Evolutionary conservation across 2,113 vertebrate genomes (phyloP).

Genomic region (Pyxicephalus adspersus): DNA sequence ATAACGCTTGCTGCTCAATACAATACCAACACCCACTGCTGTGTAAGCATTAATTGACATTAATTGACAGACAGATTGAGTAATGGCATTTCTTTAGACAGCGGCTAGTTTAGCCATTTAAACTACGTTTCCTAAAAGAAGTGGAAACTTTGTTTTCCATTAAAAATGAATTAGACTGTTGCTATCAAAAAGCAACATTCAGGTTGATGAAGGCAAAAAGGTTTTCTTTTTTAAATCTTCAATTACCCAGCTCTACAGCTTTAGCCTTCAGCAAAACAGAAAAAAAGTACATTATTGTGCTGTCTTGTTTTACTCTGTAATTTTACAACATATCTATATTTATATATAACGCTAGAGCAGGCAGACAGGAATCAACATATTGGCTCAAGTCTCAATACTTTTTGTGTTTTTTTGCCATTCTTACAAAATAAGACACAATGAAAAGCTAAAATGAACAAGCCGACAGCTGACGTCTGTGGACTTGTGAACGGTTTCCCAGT

Average conservation of each 20-base stretch:
- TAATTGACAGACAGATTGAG: slow-evolving; percentile 73
- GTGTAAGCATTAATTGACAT: slow-evolving; percentile 70
- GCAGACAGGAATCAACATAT: slow-evolving; percentile 78
- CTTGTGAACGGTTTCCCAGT: slow-evolving; percentile 66
- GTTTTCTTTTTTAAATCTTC: slow-evolving; percentile 62
- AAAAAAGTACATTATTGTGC: slow-evolving; percentile 81
- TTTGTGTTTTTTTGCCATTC: slow-evolving; percentile 67
- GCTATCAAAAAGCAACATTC: slow-evolving; percentile 76
- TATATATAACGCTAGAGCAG: slow-evolving; percentile 78
- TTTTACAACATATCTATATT: slow-evolving; percentile 72
- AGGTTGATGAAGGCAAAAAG: slow-evolving; percentile 79
- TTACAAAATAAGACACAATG: slow-evolving; percentile 74
- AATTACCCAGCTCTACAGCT: slow-evolving; percentile 73
- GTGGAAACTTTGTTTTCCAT: slow-evolving; percentile 73
- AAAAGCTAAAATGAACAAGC: slow-evolving; percentile 70
- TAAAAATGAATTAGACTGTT: slow-evolving; percentile 77
- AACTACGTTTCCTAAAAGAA: slow-evolving; percentile 78
- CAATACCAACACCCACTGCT: slow-evolving; percentile 67
- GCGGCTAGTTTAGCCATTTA: slow-evolving; percentile 84
- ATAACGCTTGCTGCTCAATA: slow-evolving; percentile 63
- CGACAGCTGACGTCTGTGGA: slow-evolving; percentile 76
- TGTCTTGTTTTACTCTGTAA: slow-evolving; percentile 77
- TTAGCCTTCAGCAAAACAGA: slow-evolving; percentile 76
- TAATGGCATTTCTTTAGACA: slow-evolving; percentile 76
- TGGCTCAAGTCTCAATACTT: slow-evolving; percentile 68